Base-by-base conservation (phyloP, 2,113 vertebrate genomes). In the Theristicus caerulescens region DNA sequence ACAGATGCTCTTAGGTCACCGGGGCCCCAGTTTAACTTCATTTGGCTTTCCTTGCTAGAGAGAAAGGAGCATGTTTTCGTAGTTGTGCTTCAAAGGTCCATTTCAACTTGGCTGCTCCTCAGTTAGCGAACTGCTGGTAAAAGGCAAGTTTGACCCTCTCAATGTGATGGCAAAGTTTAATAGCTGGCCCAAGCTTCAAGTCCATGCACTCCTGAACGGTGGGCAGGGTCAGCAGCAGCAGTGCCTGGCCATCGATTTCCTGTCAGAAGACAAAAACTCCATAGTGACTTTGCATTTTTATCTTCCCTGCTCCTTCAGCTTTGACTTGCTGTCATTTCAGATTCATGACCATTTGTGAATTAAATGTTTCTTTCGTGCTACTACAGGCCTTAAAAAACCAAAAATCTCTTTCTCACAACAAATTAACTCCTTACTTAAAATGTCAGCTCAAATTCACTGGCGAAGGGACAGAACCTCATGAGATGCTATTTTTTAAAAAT, bases 201-300 rank as follows among this genome's bases (percentile, higher is more conserved):
- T 99, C 99, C 99, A 99, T 99, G 93, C 99, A 99, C 97, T 99
- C 99, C 97, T 99, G 99, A 91, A 99, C 99, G 5, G 99, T 99
- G 22, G 99, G 99, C 82, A 99, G 99, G 74, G 99, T 99, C 80
- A 99, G 99, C 94, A 99, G 98, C 86, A 99, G 98, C 83, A 99
- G 98, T 16, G 99, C 99, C 96, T 99, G 99, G 83, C 99, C 99
- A n/a, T 99, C 99, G 11, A 99, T 99, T 97, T 99, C 99, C 99
- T 99, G 95, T 67, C 94, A 97, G 93, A 62, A 96, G 51, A 98
- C 55, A 98, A 96, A 97, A 88, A 70, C 69, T 89, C 81, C 81
- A 82, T 1, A 91, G 42, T 62, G 65, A 87, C 27, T 85, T 84
- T 18, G 38, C 54, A 73, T 36, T 40, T 79, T 89, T 71, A 64